These are phyloP conservation scores for Nomada fucata DNA, from an alignment of 2,888 invertebrate genomes.

Conservation along the genomic window DNA sequence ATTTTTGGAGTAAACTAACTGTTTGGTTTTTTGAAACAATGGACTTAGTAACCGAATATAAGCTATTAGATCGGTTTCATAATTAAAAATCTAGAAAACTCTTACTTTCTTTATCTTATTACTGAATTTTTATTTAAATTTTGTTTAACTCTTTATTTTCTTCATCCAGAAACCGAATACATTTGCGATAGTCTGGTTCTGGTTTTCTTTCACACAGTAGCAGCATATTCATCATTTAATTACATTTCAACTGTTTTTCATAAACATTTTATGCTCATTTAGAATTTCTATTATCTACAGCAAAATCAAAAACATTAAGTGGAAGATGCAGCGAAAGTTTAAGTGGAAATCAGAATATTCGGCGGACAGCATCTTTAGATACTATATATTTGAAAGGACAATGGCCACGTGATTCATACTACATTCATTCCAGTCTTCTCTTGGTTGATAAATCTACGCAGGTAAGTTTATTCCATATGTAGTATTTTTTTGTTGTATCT, in stretches of 20 bases:
- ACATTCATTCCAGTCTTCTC: conserved; percentile 88
- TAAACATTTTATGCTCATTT: conserved; percentile 9
- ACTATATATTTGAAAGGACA: conserved; percentile 92
- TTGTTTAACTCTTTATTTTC: conserved; percentile 30
- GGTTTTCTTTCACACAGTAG: conserved; percentile 25
- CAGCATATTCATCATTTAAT: background rate
- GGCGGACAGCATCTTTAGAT: conserved; percentile 92
- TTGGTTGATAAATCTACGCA: conserved; percentile 92
- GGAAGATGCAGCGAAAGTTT: conserved; percentile 85
- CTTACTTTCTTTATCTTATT: conserved; percentile 10
- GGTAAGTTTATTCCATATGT: conserved; percentile 84
- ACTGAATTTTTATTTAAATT: background rate
- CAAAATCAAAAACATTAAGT: conserved; percentile 85
- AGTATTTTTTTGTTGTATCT: background rate
- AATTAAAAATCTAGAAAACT: conserved; percentile 19
- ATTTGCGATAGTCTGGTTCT: conserved; percentile 68
- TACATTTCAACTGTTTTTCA: background rate
- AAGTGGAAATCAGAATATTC: conserved; percentile 87
- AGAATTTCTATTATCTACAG: conserved; percentile 77
- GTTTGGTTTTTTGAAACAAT: conserved; percentile 19
- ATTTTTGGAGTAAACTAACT: background rate
- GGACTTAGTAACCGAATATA: conserved; percentile 64
- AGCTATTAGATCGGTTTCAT: conserved; percentile 66
- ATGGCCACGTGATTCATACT: conserved; percentile 90
- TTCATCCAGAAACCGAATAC: conserved; percentile 70